A percentile compares a stretch with the other conserved stretches of the same genome.
These are phyloP conservation scores for Drosophila nikananu DNA, from an alignment of 1,140 invertebrate species.

Conservation along the genomic window DNA sequence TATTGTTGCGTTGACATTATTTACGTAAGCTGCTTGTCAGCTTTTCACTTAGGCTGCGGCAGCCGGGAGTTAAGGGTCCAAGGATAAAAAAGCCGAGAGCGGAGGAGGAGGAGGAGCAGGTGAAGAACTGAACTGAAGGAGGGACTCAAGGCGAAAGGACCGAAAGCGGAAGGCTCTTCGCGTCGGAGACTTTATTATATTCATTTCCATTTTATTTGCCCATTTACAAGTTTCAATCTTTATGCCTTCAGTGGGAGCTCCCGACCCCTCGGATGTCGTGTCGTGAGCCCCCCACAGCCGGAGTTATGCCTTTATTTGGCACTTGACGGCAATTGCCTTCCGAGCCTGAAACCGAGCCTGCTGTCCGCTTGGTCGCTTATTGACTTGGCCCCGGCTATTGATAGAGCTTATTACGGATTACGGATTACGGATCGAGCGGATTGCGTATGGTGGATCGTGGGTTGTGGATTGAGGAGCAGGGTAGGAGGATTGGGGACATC, in stretches of 20 bases:
- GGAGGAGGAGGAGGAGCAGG: background rate
- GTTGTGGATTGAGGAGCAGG: background rate
- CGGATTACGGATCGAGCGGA: slow-evolving; percentile 36
- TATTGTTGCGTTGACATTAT: slow-evolving; percentile 83
- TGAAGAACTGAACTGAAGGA: no score
- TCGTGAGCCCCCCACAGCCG: slow-evolving; percentile 41
- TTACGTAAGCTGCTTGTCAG: slow-evolving; percentile 83
- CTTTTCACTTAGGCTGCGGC: slow-evolving; percentile 63
- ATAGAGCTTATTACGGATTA: slow-evolving; percentile 60
- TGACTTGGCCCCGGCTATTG: slow-evolving; percentile 67
- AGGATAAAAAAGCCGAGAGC: slow-evolving; percentile 6
- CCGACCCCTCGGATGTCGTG: slow-evolving; percentile 5
- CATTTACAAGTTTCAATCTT: slow-evolving; percentile 75
- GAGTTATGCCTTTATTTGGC: slow-evolving; percentile 79
- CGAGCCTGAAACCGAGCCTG: slow-evolving; percentile 20
- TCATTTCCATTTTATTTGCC: slow-evolving; percentile 82
- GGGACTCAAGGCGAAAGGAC: background rate
- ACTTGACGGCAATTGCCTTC: slow-evolving; percentile 54
- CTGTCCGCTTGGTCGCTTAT: slow-evolving; percentile 40
- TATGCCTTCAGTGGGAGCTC: slow-evolving; percentile 31
- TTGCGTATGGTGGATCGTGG: slow-evolving; percentile 3
- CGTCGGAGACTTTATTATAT: slow-evolving; percentile 70
- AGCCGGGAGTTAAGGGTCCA: slow-evolving; percentile 7
- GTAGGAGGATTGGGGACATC: background rate
- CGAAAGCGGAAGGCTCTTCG: slow-evolving; percentile 28